Percentiles rank a stretch among this genome's conserved stretches.
phyloP scores from a whole-genome alignment of 2,113 vertebrate genomes.

The Maccullochella peelii region DNA sequence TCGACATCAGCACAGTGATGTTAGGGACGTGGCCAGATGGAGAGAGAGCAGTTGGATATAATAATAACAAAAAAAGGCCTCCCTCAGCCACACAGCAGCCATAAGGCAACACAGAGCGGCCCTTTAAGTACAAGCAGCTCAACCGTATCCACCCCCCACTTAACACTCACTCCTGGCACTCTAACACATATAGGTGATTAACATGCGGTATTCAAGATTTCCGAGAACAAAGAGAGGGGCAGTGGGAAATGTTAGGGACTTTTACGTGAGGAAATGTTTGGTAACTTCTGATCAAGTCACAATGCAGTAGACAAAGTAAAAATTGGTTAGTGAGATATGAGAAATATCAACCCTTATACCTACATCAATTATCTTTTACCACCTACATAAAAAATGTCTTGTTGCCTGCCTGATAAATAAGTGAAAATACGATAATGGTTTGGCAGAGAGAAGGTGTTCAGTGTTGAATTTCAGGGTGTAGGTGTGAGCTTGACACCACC shows the following conservation, averaged over 20 bases:
- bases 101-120: constrained; percentile 70
- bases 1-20: constrained; percentile 55
- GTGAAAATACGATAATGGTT: neutral
- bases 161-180: constrained; percentile 6
- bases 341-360: neutral
- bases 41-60: constrained; percentile 35
- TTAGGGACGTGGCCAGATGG: constrained; percentile 62
- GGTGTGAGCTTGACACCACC: neutral
- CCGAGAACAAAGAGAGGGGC: constrained; percentile 47
- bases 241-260: constrained; percentile 16
- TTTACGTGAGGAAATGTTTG: neutral
- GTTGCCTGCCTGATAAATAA: constrained; percentile 13
- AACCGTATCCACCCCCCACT: neutral
- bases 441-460: neutral
- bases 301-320: neutral
- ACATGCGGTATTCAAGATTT: constrained; percentile 33
- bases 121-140: constrained; percentile 60
- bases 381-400: neutral
- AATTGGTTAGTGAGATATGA: constrained; percentile 2
- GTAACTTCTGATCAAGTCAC: constrained; percentile 5
- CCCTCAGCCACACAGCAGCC: constrained; percentile 57
- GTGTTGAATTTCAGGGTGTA: neutral
- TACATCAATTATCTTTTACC: neutral
- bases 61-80: constrained; percentile 30
- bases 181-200: neutral